Evolutionary conservation across 1,140 invertebrate genomes (phyloP), one percentile per base, ranked within the genome.

Genomic region (Drosophila teissieri): DNA sequence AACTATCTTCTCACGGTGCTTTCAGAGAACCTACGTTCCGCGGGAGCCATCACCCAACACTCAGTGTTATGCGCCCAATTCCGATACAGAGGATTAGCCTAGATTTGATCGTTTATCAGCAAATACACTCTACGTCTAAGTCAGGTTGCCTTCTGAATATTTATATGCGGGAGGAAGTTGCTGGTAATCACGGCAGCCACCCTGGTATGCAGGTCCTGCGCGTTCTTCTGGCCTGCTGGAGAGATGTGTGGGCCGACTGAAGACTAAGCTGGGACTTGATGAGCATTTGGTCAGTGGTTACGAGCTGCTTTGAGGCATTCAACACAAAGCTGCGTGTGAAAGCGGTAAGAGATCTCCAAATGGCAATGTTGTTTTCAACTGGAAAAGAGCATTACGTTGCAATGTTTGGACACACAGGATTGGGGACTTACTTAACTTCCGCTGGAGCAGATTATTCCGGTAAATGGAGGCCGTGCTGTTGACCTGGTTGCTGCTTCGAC

Each of bases 21-120:
- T 96, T 91, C 94, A 95, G 86, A 93, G 92, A n/a, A 95, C 95
- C 19, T 95, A 95, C 76, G 93, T 95, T 80, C 94, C 93, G 0
- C 80, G 64, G 27, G 93, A 90, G 84, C 80, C 90, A 89, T 73
- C 92, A 84, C 68, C 94, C 73, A 91, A 93, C 93, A 92, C 93
- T 63, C 86, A 92, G 55, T 85, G 95, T 12, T 93, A 95, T 73
- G 95, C 94, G 14, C 93, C 94, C 51, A 94, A 95, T 81, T 95
- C 95, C 1, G 95, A 95, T 74, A 94, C 93, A 79, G 94, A 94
- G 57, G 73, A 92, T 58, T 92, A 86, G 53, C 36, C 64, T 73
- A 81, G 15, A 65, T 78, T 82, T 88, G 83, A 65, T 86, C 83
- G 58, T 88, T 64, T 73, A 73, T 73, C 52, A 53, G 49, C 67